Percentiles rank a stretch among this genome's conserved stretches.
Conservation (phyloP, 2,113 vertebrate genomes). For the Tangachromis dhanisi region DNA sequence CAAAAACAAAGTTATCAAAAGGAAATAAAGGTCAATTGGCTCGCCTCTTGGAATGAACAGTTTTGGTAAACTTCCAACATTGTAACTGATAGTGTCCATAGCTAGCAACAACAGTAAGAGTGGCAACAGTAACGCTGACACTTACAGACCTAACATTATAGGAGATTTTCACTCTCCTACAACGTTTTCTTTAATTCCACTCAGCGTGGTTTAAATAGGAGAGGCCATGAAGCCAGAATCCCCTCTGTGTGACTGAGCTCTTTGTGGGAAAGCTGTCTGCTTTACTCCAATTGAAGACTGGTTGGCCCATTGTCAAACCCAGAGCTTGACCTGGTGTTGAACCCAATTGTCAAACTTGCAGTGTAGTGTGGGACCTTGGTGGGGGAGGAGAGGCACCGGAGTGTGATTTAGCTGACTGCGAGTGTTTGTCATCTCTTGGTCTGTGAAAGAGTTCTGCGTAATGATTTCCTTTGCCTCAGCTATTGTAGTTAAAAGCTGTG, state of each 20-base stretch:
- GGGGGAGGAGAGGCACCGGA: conserved; percentile 54
- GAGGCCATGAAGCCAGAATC: conserved; percentile 71
- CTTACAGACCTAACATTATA: not conserved
- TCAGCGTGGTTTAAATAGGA: conserved; percentile 63
- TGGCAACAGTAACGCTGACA: not conserved
- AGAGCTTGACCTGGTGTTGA: conserved; percentile 97
- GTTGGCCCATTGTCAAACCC: conserved; percentile 90
- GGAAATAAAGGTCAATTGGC: not conserved
- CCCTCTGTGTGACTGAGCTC: conserved; percentile 67
- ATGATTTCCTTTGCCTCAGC: conserved; percentile 14
- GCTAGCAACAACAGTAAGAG: conserved; percentile 3
- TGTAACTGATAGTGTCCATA: conserved; percentile 14
- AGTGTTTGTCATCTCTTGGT: conserved; percentile 56
- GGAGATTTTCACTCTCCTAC: not conserved
- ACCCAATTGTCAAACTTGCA: conserved; percentile 95
- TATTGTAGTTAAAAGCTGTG: conserved; percentile 25
- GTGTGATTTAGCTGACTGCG: conserved; percentile 54
- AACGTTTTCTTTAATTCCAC: conserved; percentile 47
- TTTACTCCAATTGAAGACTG: conserved; percentile 93
- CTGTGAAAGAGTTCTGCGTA: conserved; percentile 17
- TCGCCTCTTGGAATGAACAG: not conserved
- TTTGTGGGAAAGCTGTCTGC: conserved; percentile 74
- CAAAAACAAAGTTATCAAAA: not conserved
- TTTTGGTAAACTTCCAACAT: not conserved
- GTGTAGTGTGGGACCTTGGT: conserved; percentile 80